Percentiles rank a stretch among this genome's conserved stretches.
Conservation (phyloP, 2,113 vertebrate genomes). For the Heterotilapia buettikoferi region DNA sequence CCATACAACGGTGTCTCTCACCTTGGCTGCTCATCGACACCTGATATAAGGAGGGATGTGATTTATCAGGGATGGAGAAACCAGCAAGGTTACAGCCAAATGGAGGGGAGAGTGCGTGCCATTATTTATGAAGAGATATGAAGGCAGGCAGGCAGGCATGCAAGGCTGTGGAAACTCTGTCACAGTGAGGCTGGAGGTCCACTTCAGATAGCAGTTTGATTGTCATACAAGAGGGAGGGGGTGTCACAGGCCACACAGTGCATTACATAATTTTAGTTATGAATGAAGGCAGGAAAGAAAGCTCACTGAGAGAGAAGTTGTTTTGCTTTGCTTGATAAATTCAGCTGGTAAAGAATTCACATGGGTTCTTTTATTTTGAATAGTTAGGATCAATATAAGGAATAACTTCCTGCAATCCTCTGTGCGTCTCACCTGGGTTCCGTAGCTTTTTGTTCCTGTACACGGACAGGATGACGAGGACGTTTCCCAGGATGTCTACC, state of each 20-base stretch:
- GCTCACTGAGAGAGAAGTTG: not conserved
- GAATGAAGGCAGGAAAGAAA: conserved; percentile 4
- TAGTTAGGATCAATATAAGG: not conserved
- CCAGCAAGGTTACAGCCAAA: conserved; percentile 29
- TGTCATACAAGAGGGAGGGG: not conserved
- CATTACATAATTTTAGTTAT: conserved; percentile 29
- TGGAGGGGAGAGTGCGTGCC: not conserved
- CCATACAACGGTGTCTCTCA: not conserved
- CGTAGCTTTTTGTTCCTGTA: conserved; percentile 81
- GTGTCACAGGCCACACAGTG: not conserved
- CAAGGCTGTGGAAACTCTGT: conserved; percentile 18
- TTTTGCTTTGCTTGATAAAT: not conserved
- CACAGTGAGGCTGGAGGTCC: not conserved
- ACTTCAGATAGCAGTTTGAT: not conserved
- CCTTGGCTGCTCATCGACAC: conserved; percentile 9
- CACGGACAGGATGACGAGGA: conserved; percentile 78
- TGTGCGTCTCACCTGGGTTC: conserved; percentile 73
- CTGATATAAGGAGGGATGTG: conserved; percentile 2
- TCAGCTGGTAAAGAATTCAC: not conserved
- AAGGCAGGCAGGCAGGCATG: not conserved
- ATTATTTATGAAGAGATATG: conserved; percentile 45
- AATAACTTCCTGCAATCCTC: not conserved
- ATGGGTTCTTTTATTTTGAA: not conserved
- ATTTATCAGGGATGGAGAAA: conserved; percentile 35
- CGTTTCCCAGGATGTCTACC: conserved; percentile 79